Evolutionary conservation across 2,113 vertebrate genomes (phyloP).

Genomic region (Cinclus mexicanus): DNA sequence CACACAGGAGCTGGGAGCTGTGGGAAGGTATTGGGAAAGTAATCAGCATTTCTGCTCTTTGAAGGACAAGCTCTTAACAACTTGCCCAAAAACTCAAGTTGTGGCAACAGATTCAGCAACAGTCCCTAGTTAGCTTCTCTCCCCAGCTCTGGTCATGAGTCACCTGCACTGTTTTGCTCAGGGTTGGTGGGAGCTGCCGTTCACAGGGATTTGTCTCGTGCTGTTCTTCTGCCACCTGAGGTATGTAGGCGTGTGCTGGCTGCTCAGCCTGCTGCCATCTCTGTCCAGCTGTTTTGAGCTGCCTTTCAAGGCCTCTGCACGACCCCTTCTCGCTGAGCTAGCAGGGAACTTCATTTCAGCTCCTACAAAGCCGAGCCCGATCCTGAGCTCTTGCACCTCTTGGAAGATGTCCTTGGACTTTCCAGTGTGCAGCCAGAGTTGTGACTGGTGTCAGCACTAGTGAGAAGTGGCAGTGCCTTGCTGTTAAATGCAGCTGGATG

Average conservation of each 20-base stretch:
- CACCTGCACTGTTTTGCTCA: rapidly evolving
- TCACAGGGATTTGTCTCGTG: rapidly evolving
- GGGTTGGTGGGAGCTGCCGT: rapidly evolving
- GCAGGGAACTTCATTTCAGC: background rate
- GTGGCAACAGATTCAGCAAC: background rate
- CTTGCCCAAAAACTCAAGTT: background rate
- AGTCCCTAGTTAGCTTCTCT: background rate
- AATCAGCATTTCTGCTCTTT: background rate
- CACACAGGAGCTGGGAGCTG: background rate
- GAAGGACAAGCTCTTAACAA: background rate
- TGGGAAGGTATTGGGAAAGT: background rate
- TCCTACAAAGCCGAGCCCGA: background rate
- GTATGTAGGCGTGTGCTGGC: background rate
- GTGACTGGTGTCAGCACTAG: background rate
- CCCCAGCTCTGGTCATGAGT: background rate
- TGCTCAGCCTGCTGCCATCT: background rate
- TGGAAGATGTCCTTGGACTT: background rate
- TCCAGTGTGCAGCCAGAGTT: background rate
- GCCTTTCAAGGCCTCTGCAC: background rate
- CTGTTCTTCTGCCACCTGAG: background rate
- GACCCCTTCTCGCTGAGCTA: background rate
- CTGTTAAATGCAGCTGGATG: background rate
- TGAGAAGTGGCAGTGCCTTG: background rate
- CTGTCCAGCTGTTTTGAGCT: background rate
- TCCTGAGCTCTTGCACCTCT: background rate